Evolutionary conservation across 1,140 invertebrate species (phyloP).

Genomic region (Gyrodactylus bullatarudis): DNA sequence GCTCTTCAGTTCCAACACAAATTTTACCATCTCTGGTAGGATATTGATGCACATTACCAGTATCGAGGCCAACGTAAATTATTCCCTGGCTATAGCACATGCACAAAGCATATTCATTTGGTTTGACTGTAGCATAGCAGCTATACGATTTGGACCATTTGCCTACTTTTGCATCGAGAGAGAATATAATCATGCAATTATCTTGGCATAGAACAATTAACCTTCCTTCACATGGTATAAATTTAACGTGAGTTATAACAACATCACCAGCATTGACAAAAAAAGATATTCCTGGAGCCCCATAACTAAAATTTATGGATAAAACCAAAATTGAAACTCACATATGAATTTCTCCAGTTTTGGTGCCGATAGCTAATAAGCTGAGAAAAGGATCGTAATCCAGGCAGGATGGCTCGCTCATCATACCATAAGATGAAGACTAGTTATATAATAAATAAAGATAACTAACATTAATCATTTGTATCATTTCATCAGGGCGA

Average conservation of each 20-base stretch:
- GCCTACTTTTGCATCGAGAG: neutral
- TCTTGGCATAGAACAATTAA: neutral
- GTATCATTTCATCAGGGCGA: neutral
- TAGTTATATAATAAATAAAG: neutral
- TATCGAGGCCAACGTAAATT: neutral
- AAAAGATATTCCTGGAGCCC: neutral
- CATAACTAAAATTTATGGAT: neutral
- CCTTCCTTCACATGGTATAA: neutral
- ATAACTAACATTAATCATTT: neutral
- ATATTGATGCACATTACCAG: neutral
- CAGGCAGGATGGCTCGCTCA: neutral
- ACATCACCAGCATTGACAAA: neutral
- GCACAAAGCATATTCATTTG: neutral
- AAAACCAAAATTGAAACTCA: neutral
- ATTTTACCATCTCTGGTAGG: neutral
- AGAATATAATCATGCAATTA: neutral
- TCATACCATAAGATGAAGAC: neutral
- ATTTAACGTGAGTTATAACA: neutral
- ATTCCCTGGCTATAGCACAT: neutral
- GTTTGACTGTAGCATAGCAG: neutral
- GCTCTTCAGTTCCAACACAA: neutral
- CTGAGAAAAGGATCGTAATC: neutral
- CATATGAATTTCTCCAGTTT: neutral
- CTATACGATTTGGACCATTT: neutral
- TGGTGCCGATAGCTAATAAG: neutral